A percentile compares a stretch with the other conserved stretches of the same genome.
Evolutionary conservation across 2,797 vertebrate genomes (phyloP).

Genomic region (Triplophysa yarkandensis): DNA sequence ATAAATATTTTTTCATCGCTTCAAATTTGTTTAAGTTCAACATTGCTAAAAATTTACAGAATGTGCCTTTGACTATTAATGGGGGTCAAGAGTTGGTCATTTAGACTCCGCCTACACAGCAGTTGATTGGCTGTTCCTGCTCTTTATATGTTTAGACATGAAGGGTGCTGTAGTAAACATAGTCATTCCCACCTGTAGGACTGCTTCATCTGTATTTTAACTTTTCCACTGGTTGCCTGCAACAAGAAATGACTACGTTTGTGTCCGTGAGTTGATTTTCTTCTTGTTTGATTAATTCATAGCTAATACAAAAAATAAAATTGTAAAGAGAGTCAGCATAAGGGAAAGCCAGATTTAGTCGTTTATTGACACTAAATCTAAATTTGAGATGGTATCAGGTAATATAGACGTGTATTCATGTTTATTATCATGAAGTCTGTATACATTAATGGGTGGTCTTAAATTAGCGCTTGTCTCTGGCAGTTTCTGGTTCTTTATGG

Average conservation of each 20-base stretch:
- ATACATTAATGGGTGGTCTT: constrained; percentile 7
- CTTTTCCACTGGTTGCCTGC: constrained; percentile 62
- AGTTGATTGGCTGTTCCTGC: constrained; percentile 26
- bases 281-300: too few species aligned
- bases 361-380: background rate
- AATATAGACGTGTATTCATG: background rate
- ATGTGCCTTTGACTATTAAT: background rate
- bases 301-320: background rate
- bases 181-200: constrained; percentile 29
- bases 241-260: constrained; percentile 76
- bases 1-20: background rate
- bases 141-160: constrained; percentile 67
- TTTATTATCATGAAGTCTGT: background rate
- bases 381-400: background rate
- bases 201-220: constrained; percentile 12
- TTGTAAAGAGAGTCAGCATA: background rate
- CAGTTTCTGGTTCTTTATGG: background rate
- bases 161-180: constrained; percentile 70
- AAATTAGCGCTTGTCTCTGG: constrained; percentile 15
- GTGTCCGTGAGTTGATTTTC: constrained; percentile 77
- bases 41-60: background rate
- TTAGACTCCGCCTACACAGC: background rate
- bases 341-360: background rate
- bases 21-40: constrained; percentile 3
- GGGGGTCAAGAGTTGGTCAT: background rate